Conservation (phyloP, 2,113 vertebrate genomes). For the Arizona elegans region DNA sequence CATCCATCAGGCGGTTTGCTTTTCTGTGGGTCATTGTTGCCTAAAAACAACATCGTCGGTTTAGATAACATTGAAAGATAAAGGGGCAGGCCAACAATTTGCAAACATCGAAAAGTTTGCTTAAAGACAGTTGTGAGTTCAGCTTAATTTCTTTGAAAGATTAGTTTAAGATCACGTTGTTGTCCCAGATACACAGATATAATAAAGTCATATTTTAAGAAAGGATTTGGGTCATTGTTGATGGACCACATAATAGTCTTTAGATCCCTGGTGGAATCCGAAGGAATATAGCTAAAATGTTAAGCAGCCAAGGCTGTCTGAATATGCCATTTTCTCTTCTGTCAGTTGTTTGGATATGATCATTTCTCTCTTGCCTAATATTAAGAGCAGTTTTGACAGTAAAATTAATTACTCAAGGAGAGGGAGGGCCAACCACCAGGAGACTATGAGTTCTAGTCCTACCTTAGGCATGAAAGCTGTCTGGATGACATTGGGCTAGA, state of each 20-base stretch:
- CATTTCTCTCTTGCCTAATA: not conserved
- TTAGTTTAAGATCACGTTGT: not conserved
- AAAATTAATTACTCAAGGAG: not conserved
- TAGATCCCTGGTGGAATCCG: not conserved
- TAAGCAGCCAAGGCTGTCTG: not conserved
- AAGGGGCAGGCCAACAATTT: not conserved
- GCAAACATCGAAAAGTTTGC: not conserved
- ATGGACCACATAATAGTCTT: not conserved
- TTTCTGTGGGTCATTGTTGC: slow-evolving; percentile 56
- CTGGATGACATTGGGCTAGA: not conserved
- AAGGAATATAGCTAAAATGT: not conserved
- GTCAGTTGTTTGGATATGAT: not conserved
- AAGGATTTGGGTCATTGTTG: not conserved
- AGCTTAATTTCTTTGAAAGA: not conserved
- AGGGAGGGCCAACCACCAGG: not conserved
- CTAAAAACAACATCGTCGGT: slow-evolving; percentile 56
- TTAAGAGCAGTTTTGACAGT: not conserved
- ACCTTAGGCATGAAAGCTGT: not conserved
- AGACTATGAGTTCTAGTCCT: not conserved
- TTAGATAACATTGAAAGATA: not conserved
- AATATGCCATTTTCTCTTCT: no score
- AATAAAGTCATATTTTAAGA: not conserved
- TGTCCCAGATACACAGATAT: not conserved
- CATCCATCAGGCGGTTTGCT: slow-evolving; percentile 52
- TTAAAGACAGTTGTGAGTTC: not conserved